Evolutionary conservation across 2,888 invertebrate species (phyloP).

Genomic region (Spilarctia lutea): DNA sequence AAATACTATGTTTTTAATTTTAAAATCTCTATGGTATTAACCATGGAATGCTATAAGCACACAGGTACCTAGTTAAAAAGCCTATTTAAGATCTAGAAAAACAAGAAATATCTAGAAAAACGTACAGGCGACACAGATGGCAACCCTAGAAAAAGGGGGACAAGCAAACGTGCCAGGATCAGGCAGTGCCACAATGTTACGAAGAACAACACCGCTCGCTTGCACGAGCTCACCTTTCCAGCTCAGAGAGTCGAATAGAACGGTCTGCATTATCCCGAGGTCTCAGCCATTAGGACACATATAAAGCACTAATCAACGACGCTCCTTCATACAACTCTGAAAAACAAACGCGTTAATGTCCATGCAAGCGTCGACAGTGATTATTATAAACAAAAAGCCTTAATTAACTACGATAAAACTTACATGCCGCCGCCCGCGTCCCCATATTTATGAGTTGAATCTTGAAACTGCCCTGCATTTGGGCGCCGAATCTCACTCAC

Average conservation of each 20-base stretch:
- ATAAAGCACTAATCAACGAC: constrained; percentile 81
- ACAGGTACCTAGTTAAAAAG: constrained; percentile 8
- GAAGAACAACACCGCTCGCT: constrained; percentile 56
- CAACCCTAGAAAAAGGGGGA: constrained; percentile 49
- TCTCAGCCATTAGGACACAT: constrained; percentile 80
- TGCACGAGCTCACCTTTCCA: constrained; percentile 82
- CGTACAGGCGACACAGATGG: constrained; percentile 45
- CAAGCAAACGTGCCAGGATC: constrained; percentile 60
- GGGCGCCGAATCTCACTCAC: constrained; percentile 67
- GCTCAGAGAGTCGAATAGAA: constrained; percentile 75
- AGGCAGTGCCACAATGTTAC: constrained; percentile 59
- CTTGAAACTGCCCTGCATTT: constrained; percentile 90
- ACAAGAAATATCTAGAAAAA: constrained; percentile 11
- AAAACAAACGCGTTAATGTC: constrained; percentile 81
- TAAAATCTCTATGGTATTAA: background rate
- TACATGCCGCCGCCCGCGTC: constrained; percentile 97
- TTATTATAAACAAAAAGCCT: constrained; percentile 36
- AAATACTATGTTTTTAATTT: background rate
- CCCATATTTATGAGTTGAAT: constrained; percentile 94
- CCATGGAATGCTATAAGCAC: constrained; percentile 6
- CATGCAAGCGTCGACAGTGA: constrained; percentile 73
- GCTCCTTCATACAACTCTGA: constrained; percentile 74
- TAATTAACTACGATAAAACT: constrained; percentile 71
- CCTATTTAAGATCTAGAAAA: constrained; percentile 10
- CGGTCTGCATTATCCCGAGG: constrained; percentile 75